Percentiles rank a stretch among this genome's conserved stretches.
Conservation (phyloP, 2,888 invertebrate genomes). For the Icerya purchasi region DNA sequence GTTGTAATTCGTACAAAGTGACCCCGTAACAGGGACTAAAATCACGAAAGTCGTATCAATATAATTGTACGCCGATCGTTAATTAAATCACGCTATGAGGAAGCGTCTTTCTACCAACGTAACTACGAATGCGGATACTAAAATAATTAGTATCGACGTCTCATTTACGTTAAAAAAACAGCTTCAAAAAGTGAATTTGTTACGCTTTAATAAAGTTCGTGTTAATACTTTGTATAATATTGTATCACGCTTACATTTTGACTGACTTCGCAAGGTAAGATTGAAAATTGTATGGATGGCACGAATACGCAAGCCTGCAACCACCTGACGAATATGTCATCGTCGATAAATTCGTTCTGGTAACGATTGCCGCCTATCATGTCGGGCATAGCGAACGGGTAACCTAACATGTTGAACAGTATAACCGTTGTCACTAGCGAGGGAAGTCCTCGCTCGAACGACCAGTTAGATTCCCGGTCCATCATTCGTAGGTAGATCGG, state of each 20-base stretch:
- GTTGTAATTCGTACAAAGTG: too few relatives aligned
- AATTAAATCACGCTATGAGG: too few relatives aligned
- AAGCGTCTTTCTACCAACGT: too few relatives aligned
- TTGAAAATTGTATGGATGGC: constrained; percentile 58
- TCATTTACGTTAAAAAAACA: too few relatives aligned
- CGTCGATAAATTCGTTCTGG: constrained; percentile 32
- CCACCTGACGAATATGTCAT: constrained; percentile 55
- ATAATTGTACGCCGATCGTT: too few relatives aligned
- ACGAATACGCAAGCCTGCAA: constrained; percentile 53
- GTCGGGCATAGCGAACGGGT: constrained; percentile 53
- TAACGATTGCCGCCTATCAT: constrained; percentile 53
- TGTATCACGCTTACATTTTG: constrained; percentile 26
- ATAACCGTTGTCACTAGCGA: constrained; percentile 49
- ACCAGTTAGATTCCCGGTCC: constrained; percentile 49
- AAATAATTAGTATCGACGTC: too few relatives aligned
- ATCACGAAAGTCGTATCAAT: too few relatives aligned
- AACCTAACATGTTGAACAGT: constrained; percentile 39
- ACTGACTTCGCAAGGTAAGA: constrained; percentile 58
- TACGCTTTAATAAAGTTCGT: too few relatives aligned
- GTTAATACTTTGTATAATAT: too few relatives aligned
- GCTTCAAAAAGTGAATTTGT: too few relatives aligned
- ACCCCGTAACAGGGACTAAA: too few relatives aligned
- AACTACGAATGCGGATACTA: too few relatives aligned
- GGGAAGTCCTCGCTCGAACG: constrained; percentile 42
- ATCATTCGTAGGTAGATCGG: constrained; percentile 54